These are phyloP conservation scores for Brachyptera putata DNA, from an alignment of 2,888 invertebrate species.

Conservation along the genomic window DNA sequence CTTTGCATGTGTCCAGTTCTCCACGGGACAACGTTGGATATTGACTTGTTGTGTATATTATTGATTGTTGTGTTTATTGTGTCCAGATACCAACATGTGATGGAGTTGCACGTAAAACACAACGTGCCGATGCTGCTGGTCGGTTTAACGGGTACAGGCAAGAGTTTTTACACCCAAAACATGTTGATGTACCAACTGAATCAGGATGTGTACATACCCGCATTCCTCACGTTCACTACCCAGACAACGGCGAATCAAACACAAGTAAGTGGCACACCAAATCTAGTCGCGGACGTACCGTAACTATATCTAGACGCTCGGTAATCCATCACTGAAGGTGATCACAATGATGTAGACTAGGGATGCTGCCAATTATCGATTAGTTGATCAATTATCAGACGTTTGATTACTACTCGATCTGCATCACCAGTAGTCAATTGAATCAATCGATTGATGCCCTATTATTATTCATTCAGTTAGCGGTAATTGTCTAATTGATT, in stretches of 20 bases:
- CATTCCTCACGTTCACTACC: slow-evolving; percentile 78
- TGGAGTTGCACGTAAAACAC: slow-evolving; percentile 70
- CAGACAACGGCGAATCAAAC: slow-evolving; percentile 78
- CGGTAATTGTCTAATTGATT: too few species aligned
- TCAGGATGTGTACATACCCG: slow-evolving; percentile 66
- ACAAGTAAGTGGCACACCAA: slow-evolving; percentile 47
- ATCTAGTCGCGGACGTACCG: background rate
- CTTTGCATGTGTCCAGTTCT: too few species aligned
- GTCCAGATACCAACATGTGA: slow-evolving; percentile 64
- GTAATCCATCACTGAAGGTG: background rate
- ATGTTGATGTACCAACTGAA: slow-evolving; percentile 63
- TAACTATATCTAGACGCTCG: too few species aligned
- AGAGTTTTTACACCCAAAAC: slow-evolving; percentile 75
- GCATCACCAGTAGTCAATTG: too few species aligned
- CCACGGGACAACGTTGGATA: too few species aligned
- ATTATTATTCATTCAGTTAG: too few species aligned
- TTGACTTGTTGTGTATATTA: background rate
- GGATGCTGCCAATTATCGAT: too few species aligned
- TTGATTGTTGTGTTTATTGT: background rate
- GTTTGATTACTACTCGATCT: too few species aligned
- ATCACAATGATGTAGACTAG: slow-evolving; percentile 21
- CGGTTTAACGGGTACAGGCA: slow-evolving; percentile 84
- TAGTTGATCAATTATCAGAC: background rate
- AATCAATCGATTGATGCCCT: too few species aligned
- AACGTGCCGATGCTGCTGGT: slow-evolving; percentile 65